phyloP scores from a whole-genome alignment of 2,888 invertebrate species.

The Miltochrista miniata region DNA sequence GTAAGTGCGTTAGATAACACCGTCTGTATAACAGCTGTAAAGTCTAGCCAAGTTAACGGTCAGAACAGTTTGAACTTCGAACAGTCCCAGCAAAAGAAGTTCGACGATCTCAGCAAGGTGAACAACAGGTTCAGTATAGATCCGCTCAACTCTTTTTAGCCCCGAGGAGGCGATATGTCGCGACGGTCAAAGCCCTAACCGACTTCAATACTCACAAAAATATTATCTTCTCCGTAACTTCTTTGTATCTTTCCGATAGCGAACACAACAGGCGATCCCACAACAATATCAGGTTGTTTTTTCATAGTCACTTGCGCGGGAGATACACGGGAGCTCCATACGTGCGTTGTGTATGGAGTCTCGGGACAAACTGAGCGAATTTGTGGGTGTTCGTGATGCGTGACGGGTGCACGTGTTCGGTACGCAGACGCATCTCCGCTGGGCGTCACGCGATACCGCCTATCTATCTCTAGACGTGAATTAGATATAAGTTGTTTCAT shows the following conservation, averaged over 20 bases:
- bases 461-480: background rate
- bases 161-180: conserved; percentile 43
- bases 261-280: conserved; percentile 51
- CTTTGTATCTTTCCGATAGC: conserved; percentile 34
- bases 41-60: conserved; percentile 13
- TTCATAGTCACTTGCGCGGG: conserved; percentile 73
- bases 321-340: conserved; percentile 55
- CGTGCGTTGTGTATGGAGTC: conserved; percentile 69
- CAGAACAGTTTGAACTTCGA: conserved; percentile 27
- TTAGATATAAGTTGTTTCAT: background rate
- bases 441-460: conserved; percentile 26
- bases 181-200: conserved; percentile 58
- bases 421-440: conserved; percentile 62
- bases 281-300: conserved; percentile 55
- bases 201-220: conserved; percentile 62
- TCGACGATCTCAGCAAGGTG: conserved; percentile 59
- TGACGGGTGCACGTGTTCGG: conserved; percentile 77
- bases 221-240: conserved; percentile 52
- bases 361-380: conserved; percentile 75
- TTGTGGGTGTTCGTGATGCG: conserved; percentile 73
- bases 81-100: conserved; percentile 52
- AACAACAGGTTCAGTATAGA: conserved; percentile 67
- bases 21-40: conserved; percentile 9
- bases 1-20: conserved; percentile 6
- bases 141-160: conserved; percentile 53